These are phyloP conservation scores for Scylla paramamosain DNA, from an alignment of 1,140 invertebrate genomes.

Conservation along the genomic window DNA sequence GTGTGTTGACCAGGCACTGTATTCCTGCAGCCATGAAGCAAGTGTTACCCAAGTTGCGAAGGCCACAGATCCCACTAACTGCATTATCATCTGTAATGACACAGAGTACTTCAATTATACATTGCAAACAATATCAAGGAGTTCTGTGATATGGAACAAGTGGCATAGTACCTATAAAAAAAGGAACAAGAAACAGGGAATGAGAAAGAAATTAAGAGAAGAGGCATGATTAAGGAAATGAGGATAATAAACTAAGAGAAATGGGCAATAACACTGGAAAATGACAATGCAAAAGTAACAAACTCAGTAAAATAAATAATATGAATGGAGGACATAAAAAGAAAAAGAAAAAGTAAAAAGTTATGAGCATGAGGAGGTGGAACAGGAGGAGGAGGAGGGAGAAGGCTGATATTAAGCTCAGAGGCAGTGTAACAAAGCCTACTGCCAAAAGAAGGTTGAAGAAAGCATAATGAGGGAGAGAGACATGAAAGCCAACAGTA, in stretches of 20 bases:
- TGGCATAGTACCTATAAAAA: background rate
- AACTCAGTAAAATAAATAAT: background rate
- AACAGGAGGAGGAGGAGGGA: background rate
- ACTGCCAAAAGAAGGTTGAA: slow-evolving; percentile 22
- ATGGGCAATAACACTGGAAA: background rate
- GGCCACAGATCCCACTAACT: slow-evolving; percentile 81
- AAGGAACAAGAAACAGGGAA: background rate
- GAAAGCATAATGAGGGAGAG: no score
- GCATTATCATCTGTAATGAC: slow-evolving; percentile 66
- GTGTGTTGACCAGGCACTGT: slow-evolving; percentile 80
- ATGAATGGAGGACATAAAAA: background rate
- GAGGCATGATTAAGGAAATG: background rate
- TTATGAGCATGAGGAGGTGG: background rate
- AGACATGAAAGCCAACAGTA: no score
- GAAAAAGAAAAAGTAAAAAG: background rate
- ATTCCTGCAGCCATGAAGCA: slow-evolving; percentile 82
- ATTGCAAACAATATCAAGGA: background rate
- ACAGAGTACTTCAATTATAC: background rate
- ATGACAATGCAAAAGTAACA: no score
- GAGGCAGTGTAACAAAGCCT: no score
- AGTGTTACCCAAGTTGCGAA: slow-evolving; percentile 83
- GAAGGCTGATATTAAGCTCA: background rate
- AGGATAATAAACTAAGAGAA: background rate
- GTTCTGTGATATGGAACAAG: background rate
- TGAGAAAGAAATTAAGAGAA: background rate